Evolutionary conservation across 2,797 vertebrate species (phyloP).

Genomic region (Siniperca undulata): DNA sequence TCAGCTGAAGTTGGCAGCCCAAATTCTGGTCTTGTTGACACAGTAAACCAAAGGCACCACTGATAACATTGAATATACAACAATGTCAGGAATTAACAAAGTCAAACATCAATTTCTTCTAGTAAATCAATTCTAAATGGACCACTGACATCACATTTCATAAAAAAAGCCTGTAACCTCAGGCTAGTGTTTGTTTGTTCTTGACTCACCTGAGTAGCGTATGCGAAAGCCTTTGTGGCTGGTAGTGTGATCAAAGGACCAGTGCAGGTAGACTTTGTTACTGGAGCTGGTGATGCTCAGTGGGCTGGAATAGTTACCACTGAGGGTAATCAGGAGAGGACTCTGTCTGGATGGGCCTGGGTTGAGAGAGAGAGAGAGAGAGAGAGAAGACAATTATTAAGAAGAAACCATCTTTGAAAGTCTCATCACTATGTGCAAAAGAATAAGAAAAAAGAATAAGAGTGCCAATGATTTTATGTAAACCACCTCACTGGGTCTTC

Average conservation of each 20-base stretch:
- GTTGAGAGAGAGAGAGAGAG: not conserved
- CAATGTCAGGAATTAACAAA: constrained; percentile 17
- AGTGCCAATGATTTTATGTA: not conserved
- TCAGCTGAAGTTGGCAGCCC: constrained; percentile 48
- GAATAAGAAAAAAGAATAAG: not conserved
- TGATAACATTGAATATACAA: constrained; percentile 26
- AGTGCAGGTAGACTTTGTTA: constrained; percentile 95
- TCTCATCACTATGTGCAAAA: not conserved
- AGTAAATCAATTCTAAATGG: not conserved
- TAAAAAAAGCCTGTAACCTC: not conserved
- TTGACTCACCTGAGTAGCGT: constrained; percentile 91
- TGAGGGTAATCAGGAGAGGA: constrained; percentile 93
- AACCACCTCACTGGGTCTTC: not conserved
- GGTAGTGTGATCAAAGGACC: constrained; percentile 97
- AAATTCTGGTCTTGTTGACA: constrained; percentile 49
- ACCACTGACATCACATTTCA: not conserved
- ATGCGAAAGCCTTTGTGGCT: constrained; percentile 98
- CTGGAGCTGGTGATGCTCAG: constrained; percentile 93
- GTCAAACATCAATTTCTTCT: constrained; percentile 7
- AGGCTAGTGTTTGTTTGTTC: not conserved
- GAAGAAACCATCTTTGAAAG: not conserved
- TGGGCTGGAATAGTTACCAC: constrained; percentile 96
- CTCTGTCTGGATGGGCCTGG: constrained; percentile 95
- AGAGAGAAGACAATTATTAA: not conserved
- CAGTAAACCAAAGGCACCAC: constrained; percentile 31